Base-by-base conservation (phyloP, 2,888 invertebrate genomes). In the Platycnemis pennipes region DNA sequence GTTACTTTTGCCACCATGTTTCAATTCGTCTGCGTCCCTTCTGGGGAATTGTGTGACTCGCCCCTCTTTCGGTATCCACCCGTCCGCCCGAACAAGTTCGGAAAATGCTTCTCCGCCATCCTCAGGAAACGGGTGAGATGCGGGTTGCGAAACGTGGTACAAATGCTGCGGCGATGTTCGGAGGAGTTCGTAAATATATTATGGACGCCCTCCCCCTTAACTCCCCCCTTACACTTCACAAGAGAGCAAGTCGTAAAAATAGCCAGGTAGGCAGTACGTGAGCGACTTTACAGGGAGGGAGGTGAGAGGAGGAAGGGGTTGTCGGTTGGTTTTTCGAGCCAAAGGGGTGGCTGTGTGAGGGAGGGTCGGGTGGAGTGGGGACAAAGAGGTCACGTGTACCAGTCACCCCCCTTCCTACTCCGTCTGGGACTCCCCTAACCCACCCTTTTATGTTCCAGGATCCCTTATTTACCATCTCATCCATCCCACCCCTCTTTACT, bases 391-490 rank as follows among this genome's bases (percentile, higher is more conserved):
- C 87, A 45, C 87, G 77, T 87, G 45, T 44, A 42, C 87, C 69
- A 22, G 22, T 22, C 69, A n/a, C 69, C n/a, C n/a, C n/a, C 45
- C 85, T 37, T 19, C 42, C 85, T 8, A 4, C 13, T 42, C 63
- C 63, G 63, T n/a, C 63, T 22, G 63, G 63, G 63, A 63, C 63
- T 63, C 26, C 63, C 77, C 37, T 77, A 77, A 77, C 77, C 37
- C n/a, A n/a, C 77, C 77, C 77, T 37, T 77, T 77, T 77, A 77
- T 77, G 77, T 37, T 37, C 77, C 31, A 37, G 77, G 77, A 77
- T 77, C 77, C 77, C 77, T 77, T 77, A 77, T 77, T 77, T 77
- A 77, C 77, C 77, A 77, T 77, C 37, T 77, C 63, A 63, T 44
- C 85, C 44, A 77, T 85, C 85, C 42, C 86, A 13, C 11, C 42